phyloP scores from a whole-genome alignment of 2,797 vertebrate species.

The Poeciliopsis paucimaculata region DNA sequence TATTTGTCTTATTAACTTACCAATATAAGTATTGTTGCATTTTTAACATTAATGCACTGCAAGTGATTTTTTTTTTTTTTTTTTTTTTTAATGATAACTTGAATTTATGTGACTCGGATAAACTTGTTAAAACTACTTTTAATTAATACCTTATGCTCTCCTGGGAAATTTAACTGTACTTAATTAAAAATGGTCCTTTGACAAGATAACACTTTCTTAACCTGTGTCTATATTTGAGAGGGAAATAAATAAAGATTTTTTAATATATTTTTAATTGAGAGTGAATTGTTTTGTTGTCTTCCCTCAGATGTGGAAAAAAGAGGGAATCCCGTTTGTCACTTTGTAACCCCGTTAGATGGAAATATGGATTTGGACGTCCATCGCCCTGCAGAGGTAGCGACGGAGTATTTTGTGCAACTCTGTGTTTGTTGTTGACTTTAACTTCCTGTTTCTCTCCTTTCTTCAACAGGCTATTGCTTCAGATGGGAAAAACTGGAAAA shows the following conservation, averaged over 20 bases:
- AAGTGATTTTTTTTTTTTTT: neutral
- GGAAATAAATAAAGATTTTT: neutral
- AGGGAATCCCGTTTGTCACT: slow-evolving; percentile 95
- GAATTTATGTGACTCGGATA: neutral
- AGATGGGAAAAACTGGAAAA: slow-evolving; percentile 95
- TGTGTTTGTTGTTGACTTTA: slow-evolving; percentile 8
- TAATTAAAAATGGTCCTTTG: neutral
- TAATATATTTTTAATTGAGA: neutral
- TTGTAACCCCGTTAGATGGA: slow-evolving; percentile 94
- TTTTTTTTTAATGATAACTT: slow-evolving; percentile 3
- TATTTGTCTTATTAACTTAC: neutral
- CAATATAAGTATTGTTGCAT: neutral
- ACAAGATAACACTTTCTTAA: neutral
- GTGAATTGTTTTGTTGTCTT: slow-evolving; percentile 31
- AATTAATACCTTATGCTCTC: neutral
- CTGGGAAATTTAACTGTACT: neutral
- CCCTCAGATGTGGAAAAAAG: slow-evolving; percentile 91
- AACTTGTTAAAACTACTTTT: neutral
- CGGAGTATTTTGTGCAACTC: neutral
- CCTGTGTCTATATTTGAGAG: neutral
- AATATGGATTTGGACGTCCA: slow-evolving; percentile 88
- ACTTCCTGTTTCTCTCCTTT: slow-evolving; percentile 16
- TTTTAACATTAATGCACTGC: neutral
- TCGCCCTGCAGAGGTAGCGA: slow-evolving; percentile 88
- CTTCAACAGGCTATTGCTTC: slow-evolving; percentile 85